These are phyloP conservation scores for Solenopsis fugax DNA, from an alignment of 1,140 invertebrate species.

Conservation along the genomic window DNA sequence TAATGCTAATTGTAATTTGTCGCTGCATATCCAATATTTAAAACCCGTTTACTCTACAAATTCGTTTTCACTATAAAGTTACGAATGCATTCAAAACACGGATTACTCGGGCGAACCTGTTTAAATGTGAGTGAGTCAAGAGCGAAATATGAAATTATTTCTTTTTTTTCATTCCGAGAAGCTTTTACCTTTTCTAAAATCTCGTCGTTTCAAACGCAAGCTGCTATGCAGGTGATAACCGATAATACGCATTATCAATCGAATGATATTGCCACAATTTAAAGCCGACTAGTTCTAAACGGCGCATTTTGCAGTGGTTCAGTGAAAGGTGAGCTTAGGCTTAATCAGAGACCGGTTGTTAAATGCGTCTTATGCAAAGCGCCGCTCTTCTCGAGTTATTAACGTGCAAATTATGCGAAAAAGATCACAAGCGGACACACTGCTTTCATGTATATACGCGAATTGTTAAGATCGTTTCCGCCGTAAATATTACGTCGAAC, in stretches of 20 bases:
- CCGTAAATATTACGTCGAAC: neutral
- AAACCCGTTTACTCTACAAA: neutral
- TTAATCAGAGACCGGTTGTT: slow-evolving; percentile 65
- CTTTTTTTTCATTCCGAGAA: neutral
- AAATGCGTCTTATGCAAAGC: slow-evolving; percentile 3
- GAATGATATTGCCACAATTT: slow-evolving; percentile 18
- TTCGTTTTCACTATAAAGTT: neutral
- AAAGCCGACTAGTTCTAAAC: neutral
- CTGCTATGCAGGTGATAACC: neutral
- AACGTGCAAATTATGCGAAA: slow-evolving; percentile 49
- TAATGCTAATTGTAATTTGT: neutral
- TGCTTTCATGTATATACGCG: neutral
- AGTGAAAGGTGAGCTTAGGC: slow-evolving; percentile 73
- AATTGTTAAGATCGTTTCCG: neutral
- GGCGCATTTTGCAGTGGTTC: slow-evolving; percentile 52
- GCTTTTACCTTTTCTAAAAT: slow-evolving; percentile 24
- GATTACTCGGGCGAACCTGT: neutral
- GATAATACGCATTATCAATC: neutral
- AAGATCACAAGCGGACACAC: neutral
- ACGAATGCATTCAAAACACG: neutral
- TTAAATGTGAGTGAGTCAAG: neutral
- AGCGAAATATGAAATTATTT: neutral
- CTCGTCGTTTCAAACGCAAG: neutral
- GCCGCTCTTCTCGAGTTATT: slow-evolving; percentile 38
- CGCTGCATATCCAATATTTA: neutral